Base-by-base conservation (phyloP, 2,113 vertebrate species). In the Dermatemys mawii region DNA sequence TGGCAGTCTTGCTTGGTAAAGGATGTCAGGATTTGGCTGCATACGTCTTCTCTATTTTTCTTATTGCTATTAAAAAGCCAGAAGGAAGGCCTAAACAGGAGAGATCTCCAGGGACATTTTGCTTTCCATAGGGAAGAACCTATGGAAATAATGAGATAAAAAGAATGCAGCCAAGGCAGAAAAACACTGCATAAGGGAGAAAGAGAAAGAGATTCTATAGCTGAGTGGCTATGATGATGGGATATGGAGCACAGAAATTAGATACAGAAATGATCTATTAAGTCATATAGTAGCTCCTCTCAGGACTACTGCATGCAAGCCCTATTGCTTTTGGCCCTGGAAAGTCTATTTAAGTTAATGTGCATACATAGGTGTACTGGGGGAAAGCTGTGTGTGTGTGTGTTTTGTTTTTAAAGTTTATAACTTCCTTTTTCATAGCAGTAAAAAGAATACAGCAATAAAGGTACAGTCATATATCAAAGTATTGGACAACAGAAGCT, bases 361-460 rank as follows among this genome's bases (percentile, higher is more conserved):
- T 55, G 13, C 22, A n/a, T 86, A 84, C 26, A 76, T 14, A 67
- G 46, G 13, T 26, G n/a, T 38, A 63, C 13, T 27, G 38, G 44
- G 48, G 24, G 21, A 86, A 75, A 93, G 46, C 5, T 11, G 2
- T 2, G 83, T 41, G 32, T 27, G 32, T 27, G 6, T 78, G 53
- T 21, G 24, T 2, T 29, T 27, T 57, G 2, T 0, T 0, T 27
- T 2, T 16, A 4, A 84, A 60, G 38, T 55, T 70, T 38, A 11
- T 38, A 19, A 19, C 19, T 93, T 29, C 87, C n/a, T 91, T 83
- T 53, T 78, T 32, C 46, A 76, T 14, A 81, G 32, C 13, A 89
- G 87, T 81, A 83, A 90, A 90, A 92, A 46, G 24, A 76, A 32
- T 24, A 49, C 35, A 38, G 83, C 55, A 94, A 29, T 22, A 90